Evolutionary conservation across 2,888 invertebrate genomes (phyloP).

Genomic region (Ophion ventricosus): DNA sequence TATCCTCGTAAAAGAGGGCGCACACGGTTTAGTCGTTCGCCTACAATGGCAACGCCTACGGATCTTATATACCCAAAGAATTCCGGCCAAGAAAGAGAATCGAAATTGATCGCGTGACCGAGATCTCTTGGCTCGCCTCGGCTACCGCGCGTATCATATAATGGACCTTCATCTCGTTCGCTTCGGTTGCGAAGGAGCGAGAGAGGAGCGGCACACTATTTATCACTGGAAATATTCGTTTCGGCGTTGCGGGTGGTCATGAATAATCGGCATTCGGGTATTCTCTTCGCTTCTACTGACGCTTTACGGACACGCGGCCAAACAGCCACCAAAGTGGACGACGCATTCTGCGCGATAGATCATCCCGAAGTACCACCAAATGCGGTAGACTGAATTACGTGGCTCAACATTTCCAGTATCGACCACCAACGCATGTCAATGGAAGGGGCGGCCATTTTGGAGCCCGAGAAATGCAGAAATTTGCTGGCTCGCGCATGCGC

Average conservation of each 20-base stretch:
- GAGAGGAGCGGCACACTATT: conserved; percentile 59
- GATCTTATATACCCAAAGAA: conserved; percentile 36
- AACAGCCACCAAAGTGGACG: conserved; percentile 35
- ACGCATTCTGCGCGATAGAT: background rate
- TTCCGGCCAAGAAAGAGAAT: conserved; percentile 45
- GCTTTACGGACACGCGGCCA: conserved; percentile 23
- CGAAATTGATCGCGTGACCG: conserved; percentile 56
- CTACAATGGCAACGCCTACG: conserved; percentile 33
- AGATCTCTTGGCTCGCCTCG: conserved; percentile 42
- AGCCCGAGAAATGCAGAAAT: no score
- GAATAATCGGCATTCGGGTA: conserved; percentile 68
- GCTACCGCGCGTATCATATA: conserved; percentile 17
- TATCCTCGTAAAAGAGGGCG: conserved; percentile 1
- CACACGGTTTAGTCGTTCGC: background rate
- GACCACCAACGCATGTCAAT: background rate
- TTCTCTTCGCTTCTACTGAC: conserved; percentile 22
- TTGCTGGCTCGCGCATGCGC: background rate
- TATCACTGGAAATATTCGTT: conserved; percentile 67
- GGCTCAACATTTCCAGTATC: background rate
- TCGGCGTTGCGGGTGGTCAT: conserved; percentile 70
- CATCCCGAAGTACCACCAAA: conserved; percentile 15
- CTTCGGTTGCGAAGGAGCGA: conserved; percentile 13
- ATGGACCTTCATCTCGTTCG: background rate
- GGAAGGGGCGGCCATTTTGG: background rate
- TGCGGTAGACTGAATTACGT: background rate